A percentile compares a stretch with the other conserved stretches of the same genome.
Conservation (phyloP, 2,797 vertebrate species). For the Parauchenoglanis ngamensis region DNA sequence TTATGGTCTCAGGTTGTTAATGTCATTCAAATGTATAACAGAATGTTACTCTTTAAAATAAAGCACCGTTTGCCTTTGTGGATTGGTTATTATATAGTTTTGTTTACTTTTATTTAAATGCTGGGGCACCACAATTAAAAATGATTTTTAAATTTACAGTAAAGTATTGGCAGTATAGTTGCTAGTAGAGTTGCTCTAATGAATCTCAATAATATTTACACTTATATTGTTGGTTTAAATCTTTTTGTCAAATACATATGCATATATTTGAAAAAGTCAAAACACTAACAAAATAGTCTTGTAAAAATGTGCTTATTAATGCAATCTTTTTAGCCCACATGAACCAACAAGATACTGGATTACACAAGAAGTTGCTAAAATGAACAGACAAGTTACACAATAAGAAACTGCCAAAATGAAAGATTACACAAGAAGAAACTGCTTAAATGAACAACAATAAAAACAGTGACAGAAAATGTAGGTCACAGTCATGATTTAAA, state of each 20-base stretch:
- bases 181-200: neutral
- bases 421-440: neutral
- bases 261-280: neutral
- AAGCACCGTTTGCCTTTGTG: conserved; percentile 3
- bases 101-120: neutral
- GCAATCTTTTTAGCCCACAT: conserved; percentile 1
- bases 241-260: neutral
- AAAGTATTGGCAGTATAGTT: neutral
- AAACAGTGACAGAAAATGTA: neutral
- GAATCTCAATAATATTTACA: neutral
- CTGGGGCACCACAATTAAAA: neutral
- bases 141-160: neutral
- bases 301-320: neutral
- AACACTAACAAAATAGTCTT: neutral
- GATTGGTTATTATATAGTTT: neutral
- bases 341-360: neutral
- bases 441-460: neutral
- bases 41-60: conserved; percentile 25
- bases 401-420: neutral
- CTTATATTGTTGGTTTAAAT: neutral
- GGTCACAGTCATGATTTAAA: neutral
- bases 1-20: conserved; percentile 45
- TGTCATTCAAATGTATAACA: conserved; percentile 20
- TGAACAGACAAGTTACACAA: neutral
- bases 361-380: neutral